Evolutionary conservation across 2,113 vertebrate species (phyloP), one percentile per base, ranked within the genome.

Genomic region (Sander lucioperca): DNA sequence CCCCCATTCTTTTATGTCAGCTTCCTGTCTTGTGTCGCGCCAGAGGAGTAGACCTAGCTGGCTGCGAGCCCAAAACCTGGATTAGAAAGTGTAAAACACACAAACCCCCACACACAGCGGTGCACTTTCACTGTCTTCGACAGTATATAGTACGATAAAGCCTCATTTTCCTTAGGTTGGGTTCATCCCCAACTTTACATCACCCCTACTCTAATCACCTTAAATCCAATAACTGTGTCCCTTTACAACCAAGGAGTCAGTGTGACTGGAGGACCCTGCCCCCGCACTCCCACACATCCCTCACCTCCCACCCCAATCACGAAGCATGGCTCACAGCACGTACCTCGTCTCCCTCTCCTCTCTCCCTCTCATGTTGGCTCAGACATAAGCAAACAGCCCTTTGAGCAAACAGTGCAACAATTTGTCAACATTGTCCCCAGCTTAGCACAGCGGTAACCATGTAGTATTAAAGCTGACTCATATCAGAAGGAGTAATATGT

Each of bases 1-100:
- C 80, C 80, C 80, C 66, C 76, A 93, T 95, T 95, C 95, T 95
- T 95, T 94, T 90, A 89, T 94, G 88, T 92, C 85, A 92, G 87
- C 86, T 95, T 96, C 95, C 95, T 95, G 95, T 95, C 93, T 93
- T 88, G 90, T 93, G 94, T 93, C 94, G 93, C 92, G 94, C 94
- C 95, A 95, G 90, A 91, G 87, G 78, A 86, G 86, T 68, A 92
- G 88, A 86, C 87, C 74, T 77, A 5, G 68, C 86, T 95, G 93
- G 94, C 91, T 53, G 51, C 14, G 5, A 59, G 94, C 94, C 94
- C 86, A 91, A 91, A 92, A 48, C 72, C 74, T 83, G 73, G 77
- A 92, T 62, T 56, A 84, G 84, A 88, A 65, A 87, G 66, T 6
- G 6, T 62, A 76, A 87, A 79, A 74, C 76, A 86, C 71, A 73